Evolutionary conservation across 2,113 vertebrate genomes (phyloP).

Genomic region (Alectura lathami): DNA sequence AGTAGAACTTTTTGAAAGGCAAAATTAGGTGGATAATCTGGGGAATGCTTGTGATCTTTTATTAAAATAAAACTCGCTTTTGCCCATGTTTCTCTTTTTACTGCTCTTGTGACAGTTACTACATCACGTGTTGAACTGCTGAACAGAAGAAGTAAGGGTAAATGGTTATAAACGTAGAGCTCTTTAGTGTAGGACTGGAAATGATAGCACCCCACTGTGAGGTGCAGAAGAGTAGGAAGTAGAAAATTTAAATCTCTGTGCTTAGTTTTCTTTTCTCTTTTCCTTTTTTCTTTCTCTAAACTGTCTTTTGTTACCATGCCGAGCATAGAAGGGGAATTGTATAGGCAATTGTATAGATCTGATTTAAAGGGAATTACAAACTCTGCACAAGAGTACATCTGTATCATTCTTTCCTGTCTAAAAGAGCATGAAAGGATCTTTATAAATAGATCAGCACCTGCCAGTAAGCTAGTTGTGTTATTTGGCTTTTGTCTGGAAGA

Average conservation of each 20-base stretch:
- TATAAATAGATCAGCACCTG: conserved; percentile 1
- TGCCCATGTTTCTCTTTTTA: background rate
- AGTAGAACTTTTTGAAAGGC: background rate
- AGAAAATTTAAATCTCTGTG: background rate
- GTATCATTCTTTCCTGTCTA: background rate
- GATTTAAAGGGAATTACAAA: background rate
- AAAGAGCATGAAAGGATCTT: background rate
- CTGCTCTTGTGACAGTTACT: background rate
- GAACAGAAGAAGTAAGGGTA: background rate
- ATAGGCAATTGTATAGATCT: background rate
- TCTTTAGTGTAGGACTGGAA: background rate
- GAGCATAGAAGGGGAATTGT: background rate
- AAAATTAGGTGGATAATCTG: background rate
- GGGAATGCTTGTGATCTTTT: background rate
- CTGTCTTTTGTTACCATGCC: background rate
- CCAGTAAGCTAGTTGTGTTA: background rate
- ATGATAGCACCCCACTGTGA: background rate
- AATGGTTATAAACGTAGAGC: background rate
- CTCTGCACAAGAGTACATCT: background rate
- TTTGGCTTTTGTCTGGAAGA: conserved; percentile 8
- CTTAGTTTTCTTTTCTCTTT: background rate
- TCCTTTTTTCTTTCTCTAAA: background rate
- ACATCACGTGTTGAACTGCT: background rate
- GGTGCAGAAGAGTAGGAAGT: background rate
- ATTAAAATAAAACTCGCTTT: background rate